Conservation (phyloP, 2,113 vertebrate species). For the Fregetta grallaria region DNA sequence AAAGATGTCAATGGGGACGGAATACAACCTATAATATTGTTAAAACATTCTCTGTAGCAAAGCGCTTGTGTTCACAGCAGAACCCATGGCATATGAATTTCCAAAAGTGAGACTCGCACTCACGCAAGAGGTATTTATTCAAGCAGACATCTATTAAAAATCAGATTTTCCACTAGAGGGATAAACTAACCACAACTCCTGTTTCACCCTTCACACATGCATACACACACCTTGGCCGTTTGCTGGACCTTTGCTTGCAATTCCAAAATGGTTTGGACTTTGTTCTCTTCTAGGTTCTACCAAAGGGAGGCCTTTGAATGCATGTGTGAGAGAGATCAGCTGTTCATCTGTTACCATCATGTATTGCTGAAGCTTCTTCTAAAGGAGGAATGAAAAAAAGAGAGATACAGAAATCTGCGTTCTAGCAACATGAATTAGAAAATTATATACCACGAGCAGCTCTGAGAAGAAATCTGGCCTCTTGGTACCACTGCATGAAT, state of each 20-base stretch:
- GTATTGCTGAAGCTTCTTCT: slow-evolving; percentile 74
- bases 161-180: neutral
- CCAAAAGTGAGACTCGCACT: neutral
- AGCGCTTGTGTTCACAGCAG: neutral
- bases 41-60: neutral
- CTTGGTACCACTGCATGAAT: neutral
- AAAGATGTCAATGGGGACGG: neutral
- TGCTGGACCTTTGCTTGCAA: neutral
- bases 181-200: neutral
- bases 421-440: neutral
- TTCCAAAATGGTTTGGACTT: slow-evolving; percentile 16
- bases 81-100: neutral
- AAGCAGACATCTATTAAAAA: neutral
- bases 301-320: slow-evolving; percentile 62
- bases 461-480: neutral
- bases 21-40: neutral
- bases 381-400: neutral
- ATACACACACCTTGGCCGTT: slow-evolving; percentile 16
- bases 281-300: slow-evolving; percentile 46
- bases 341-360: slow-evolving; percentile 69
- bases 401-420: neutral
- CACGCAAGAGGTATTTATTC: neutral
- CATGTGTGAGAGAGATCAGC: slow-evolving; percentile 58
- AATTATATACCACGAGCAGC: neutral
- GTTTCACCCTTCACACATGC: neutral